Evolutionary conservation across 2,797 vertebrate genomes (phyloP).

Genomic region (Decapterus maruadsi): DNA sequence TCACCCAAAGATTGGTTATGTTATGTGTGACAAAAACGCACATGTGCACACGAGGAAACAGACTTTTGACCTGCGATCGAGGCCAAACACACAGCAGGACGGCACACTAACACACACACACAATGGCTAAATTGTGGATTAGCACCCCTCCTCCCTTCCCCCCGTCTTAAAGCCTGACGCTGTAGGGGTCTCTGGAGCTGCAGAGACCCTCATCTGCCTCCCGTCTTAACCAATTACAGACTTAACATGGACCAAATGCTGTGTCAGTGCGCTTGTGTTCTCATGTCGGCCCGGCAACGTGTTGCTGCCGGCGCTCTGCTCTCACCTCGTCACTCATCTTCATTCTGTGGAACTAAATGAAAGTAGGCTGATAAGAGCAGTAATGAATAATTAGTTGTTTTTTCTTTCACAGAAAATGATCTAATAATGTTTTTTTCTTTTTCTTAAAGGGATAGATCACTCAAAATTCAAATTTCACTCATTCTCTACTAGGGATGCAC

Average conservation of each 20-base stretch:
- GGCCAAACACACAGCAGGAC: constrained; percentile 4
- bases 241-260: constrained; percentile 11
- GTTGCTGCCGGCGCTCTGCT: too few species aligned
- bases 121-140: constrained; percentile 36
- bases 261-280: constrained; percentile 39
- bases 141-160: background rate
- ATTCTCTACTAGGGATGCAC: too few species aligned
- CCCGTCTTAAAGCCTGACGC: background rate
- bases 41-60: background rate
- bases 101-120: background rate
- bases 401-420: too few species aligned
- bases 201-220: constrained; percentile 29
- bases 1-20: background rate
- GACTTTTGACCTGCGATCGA: background rate
- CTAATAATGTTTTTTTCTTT: too few species aligned
- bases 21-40: background rate
- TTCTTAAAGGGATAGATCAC: too few species aligned
- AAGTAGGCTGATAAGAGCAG: too few species aligned
- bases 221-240: constrained; percentile 41
- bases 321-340: too few species aligned
- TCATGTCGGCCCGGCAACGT: constrained; percentile 36
- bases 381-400: too few species aligned
- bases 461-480: too few species aligned
- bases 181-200: constrained; percentile 36
- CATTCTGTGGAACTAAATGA: too few species aligned